These are phyloP conservation scores for Gari tellinella DNA, from an alignment of 2,888 invertebrate species.

Conservation along the genomic window DNA sequence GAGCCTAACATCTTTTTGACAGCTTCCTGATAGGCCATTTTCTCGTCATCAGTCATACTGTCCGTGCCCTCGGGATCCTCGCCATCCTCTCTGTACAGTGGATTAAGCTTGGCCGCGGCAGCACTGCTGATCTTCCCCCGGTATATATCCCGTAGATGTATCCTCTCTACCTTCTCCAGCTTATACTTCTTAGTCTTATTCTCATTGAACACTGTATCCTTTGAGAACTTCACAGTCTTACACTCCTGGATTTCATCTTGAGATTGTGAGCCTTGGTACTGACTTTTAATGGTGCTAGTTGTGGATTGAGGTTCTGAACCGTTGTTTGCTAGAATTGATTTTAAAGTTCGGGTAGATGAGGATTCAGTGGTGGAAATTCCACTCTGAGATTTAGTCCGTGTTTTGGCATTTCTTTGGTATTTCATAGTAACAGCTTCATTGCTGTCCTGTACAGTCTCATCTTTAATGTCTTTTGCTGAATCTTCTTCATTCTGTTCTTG, in stretches of 20 bases:
- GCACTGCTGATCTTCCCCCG: slow-evolving; percentile 59
- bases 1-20: slow-evolving; percentile 45
- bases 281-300: slow-evolving; percentile 2
- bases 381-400: no score
- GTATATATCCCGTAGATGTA: slow-evolving; percentile 66
- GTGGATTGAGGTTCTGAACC: slow-evolving; percentile 13
- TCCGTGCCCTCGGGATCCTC: slow-evolving; percentile 29
- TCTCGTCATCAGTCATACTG: slow-evolving; percentile 66
- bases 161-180: slow-evolving; percentile 58
- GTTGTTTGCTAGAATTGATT: slow-evolving; percentile 61
- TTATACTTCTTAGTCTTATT: slow-evolving; percentile 69
- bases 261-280: slow-evolving; percentile 13
- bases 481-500: not conserved
- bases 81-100: slow-evolving; percentile 62
- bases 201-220: slow-evolving; percentile 74
- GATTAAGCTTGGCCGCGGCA: slow-evolving; percentile 66
- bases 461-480: not conserved
- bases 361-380: slow-evolving; percentile 13
- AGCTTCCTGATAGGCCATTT: slow-evolving; percentile 48
- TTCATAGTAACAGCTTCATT: no score
- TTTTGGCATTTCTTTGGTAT: no score
- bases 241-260: slow-evolving; percentile 59
- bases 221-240: slow-evolving; percentile 71
- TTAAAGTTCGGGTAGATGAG: slow-evolving; percentile 47
- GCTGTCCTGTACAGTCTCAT: slow-evolving; percentile 1